phyloP scores from a whole-genome alignment of 2,888 invertebrate genomes.

The Teleogryllus oceanicus region DNA sequence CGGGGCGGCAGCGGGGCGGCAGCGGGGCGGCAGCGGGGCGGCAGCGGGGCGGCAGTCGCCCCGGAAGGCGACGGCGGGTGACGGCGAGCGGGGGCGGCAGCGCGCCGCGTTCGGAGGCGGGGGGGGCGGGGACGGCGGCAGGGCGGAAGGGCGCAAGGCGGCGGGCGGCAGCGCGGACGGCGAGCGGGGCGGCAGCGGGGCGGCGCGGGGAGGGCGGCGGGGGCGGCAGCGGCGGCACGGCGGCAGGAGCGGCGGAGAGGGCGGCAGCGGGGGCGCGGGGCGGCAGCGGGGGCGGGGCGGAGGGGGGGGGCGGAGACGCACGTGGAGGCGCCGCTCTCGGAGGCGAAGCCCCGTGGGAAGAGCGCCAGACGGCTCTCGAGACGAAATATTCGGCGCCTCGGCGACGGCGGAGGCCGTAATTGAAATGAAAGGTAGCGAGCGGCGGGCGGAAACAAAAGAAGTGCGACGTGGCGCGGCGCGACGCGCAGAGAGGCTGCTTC shows the following conservation, averaged over 20 bases:
- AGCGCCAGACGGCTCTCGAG: not conserved
- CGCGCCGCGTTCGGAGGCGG: not conserved
- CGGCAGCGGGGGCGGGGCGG: not conserved
- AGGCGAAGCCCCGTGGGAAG: not conserved
- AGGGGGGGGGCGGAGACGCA: not conserved
- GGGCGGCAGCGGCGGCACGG: not conserved
- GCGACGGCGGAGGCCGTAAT: not conserved
- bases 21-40: not conserved
- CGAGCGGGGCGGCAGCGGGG: not conserved
- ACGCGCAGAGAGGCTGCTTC: too few relatives aligned
- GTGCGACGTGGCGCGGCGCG: too few relatives aligned
- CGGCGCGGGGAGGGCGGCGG: not conserved
- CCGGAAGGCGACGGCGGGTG: too few relatives aligned
- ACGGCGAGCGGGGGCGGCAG: too few relatives aligned
- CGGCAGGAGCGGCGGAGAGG: not conserved
- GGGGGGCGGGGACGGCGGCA: not conserved
- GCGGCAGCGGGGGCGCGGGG: not conserved
- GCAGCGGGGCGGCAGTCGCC: too few relatives aligned
- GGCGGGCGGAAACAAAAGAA: not conserved
- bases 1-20: not conserved
- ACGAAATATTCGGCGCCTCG: not conserved
- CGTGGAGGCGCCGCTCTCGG: not conserved
- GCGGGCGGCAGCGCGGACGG: not conserved
- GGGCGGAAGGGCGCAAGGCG: not conserved
- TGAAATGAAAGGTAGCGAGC: not conserved